These are phyloP conservation scores for Drosophila littoralis DNA, from an alignment of 1,140 invertebrate genomes.

Conservation along the genomic window DNA sequence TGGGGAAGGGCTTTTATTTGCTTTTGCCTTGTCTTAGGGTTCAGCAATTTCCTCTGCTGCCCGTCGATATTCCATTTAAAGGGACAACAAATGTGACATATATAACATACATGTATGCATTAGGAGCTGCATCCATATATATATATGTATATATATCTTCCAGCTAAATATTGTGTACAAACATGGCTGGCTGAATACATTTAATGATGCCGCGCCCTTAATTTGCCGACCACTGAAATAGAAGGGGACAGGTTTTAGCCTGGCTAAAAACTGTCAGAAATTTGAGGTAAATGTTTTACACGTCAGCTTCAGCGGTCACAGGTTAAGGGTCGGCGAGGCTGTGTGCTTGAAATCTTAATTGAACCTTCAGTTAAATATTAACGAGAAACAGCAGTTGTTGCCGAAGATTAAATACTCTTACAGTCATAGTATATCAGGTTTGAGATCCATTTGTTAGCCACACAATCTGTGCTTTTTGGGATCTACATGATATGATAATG, in stretches of 20 bases:
- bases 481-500: too few species aligned
- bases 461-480: too few species aligned
- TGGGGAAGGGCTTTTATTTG: conserved; percentile 30
- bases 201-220: conserved; percentile 36
- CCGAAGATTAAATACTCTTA: not conserved
- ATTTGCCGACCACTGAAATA: not conserved
- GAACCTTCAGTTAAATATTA: conserved; percentile 39
- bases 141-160: too few species aligned
- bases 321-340: not conserved
- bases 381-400: not conserved
- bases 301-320: conserved; percentile 7
- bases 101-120: not conserved
- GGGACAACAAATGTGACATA: not conserved
- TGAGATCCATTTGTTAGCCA: too few species aligned
- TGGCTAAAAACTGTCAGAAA: conserved; percentile 7
- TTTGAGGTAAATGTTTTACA: conserved; percentile 15
- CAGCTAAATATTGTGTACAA: conserved; percentile 6
- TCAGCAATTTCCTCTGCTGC: conserved; percentile 4
- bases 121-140: not conserved
- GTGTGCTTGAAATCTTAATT: conserved; percentile 39
- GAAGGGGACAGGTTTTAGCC: not conserved
- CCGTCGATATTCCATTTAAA: not conserved
- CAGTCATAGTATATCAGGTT: too few species aligned
- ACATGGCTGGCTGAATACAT: conserved; percentile 46
- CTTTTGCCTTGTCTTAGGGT: conserved; percentile 33